A percentile compares a stretch with the other conserved stretches of the same genome.
Evolutionary conservation across 2,888 invertebrate genomes (phyloP).

Genomic region (Megaustenia siamemsis): DNA sequence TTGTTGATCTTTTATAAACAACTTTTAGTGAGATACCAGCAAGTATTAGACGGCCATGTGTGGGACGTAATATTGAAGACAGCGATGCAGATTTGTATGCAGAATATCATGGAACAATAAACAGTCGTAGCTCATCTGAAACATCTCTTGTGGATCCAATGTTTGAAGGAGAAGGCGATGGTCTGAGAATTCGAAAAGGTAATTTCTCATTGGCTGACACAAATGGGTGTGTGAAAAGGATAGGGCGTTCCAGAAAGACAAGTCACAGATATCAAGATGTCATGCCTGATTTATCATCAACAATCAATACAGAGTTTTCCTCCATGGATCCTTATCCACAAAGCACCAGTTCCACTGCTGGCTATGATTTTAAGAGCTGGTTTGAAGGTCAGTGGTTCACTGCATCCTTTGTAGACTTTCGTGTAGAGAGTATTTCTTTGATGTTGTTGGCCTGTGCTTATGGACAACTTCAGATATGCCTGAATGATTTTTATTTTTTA

Average conservation of each 20-base stretch:
- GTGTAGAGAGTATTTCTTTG: not conserved
- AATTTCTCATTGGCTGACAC: conserved; percentile 19
- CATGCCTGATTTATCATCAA: conserved; percentile 71
- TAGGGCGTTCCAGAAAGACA: conserved; percentile 15
- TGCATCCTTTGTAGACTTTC: not conserved
- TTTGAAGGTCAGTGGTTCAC: conserved; percentile 61
- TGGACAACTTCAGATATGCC: too few relatives aligned
- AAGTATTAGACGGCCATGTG: conserved; percentile 67
- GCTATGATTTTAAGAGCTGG: conserved; percentile 68
- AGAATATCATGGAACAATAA: conserved; percentile 72
- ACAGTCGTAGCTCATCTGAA: conserved; percentile 57
- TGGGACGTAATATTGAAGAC: conserved; percentile 75
- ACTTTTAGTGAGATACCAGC: conserved; percentile 68
- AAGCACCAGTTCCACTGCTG: not conserved
- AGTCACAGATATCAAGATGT: conserved; percentile 48
- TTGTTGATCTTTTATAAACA: too few relatives aligned
- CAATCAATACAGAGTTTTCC: conserved; percentile 75
- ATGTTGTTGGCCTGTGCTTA: not conserved
- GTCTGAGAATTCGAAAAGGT: conserved; percentile 48
- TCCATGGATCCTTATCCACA: conserved; percentile 48
- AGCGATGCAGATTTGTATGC: conserved; percentile 76
- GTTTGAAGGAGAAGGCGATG: conserved; percentile 39
- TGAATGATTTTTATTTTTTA: too few relatives aligned
- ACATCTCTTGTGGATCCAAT: conserved; percentile 9
- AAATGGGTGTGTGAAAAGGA: conserved; percentile 24